A percentile compares a stretch with the other conserved stretches of the same genome.
phyloP scores from a whole-genome alignment of 2,113 vertebrate species.

The Rhea americana region DNA sequence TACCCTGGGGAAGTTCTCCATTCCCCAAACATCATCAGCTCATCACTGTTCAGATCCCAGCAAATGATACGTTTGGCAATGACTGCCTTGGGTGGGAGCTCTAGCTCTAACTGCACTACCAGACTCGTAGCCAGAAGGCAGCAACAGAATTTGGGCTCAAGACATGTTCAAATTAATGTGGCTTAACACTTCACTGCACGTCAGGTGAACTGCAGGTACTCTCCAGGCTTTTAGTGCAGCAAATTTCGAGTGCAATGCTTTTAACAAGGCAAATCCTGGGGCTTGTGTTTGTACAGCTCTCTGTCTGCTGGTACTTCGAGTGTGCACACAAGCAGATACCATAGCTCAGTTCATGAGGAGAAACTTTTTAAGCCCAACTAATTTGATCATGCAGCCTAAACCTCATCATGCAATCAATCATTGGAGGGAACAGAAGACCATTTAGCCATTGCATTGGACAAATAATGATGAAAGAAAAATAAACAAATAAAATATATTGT shows the following conservation, averaged over 20 bases:
- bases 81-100: neutral
- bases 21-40: neutral
- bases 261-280: neutral
- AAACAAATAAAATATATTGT: neutral
- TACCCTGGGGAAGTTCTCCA: neutral
- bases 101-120: neutral
- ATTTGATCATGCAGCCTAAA: neutral
- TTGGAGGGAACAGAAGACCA: neutral
- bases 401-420: neutral
- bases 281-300: fast-evolving
- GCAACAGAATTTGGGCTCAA: neutral
- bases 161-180: neutral
- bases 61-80: neutral
- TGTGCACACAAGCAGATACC: neutral
- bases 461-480: neutral
- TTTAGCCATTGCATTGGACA: neutral
- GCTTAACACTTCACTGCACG: fast-evolving
- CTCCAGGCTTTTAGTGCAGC: neutral
- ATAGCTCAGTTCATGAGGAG: neutral
- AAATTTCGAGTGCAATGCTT: neutral
- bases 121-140: neutral
- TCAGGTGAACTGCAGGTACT: neutral
- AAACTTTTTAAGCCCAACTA: neutral
- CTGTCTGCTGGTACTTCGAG: neutral
- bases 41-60: neutral